phyloP scores from a whole-genome alignment of 53 echinoderm and acorn worm genomes.

The Arbacia lixula region DNA sequence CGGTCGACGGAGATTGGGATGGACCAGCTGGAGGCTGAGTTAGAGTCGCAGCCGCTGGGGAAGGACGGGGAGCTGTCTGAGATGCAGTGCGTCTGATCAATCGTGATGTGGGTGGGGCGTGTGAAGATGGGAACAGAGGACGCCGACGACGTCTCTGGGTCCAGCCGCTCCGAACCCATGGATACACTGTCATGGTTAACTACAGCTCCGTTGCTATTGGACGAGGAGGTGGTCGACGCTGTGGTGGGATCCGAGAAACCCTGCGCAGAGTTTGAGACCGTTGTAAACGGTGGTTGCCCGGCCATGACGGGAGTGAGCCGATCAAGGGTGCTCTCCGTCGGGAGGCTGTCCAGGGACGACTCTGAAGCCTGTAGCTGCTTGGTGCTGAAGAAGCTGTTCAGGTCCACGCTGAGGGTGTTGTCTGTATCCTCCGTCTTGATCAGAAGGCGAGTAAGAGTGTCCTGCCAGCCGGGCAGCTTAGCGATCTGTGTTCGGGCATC shows the following conservation, averaged over 20 bases:
- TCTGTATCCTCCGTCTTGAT: constrained; percentile 47
- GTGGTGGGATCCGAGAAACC: constrained; percentile 2
- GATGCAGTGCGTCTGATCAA: constrained; percentile 8
- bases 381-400: constrained; percentile 55
- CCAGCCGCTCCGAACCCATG: not conserved
- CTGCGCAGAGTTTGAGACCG: constrained; percentile 15
- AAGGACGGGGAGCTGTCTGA: constrained; percentile 31
- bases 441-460: constrained; percentile 78
- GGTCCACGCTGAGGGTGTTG: constrained; percentile 29
- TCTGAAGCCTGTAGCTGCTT: constrained; percentile 53
- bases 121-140: not conserved
- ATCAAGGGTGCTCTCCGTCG: not conserved
- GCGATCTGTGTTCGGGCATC: constrained; percentile 70
- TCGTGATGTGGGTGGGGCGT: constrained; percentile 12
- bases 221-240: not conserved
- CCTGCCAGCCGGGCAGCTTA: constrained; percentile 93
- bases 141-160: not conserved
- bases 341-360: constrained; percentile 46
- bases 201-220: constrained; percentile 5
- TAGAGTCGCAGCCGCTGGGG: not conserved
- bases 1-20: constrained; percentile 35
- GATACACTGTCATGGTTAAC: not conserved
- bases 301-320: constrained; percentile 1
- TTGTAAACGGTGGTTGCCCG: constrained; percentile 31
- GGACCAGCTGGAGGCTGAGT: constrained; percentile 42